Conservation (phyloP, 53 echinoderm and acorn worm species). For the Crossaster papposus region DNA sequence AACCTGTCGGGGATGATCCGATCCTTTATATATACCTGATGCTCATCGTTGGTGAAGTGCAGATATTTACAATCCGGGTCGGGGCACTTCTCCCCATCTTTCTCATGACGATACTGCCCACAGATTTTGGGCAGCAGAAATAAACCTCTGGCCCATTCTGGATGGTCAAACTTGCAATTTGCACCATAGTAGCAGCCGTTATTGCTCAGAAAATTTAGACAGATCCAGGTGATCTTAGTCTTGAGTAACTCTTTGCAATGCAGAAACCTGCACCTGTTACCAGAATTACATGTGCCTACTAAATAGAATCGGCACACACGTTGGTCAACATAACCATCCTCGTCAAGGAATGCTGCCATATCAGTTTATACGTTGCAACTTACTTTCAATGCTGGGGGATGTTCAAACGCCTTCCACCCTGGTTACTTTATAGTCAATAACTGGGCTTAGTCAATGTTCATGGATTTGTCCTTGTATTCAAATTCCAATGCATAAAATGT, state of each 20-base stretch:
- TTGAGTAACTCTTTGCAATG: slow-evolving; percentile 41
- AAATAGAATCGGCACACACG: slow-evolving; percentile 48
- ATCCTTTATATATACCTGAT: slow-evolving; percentile 38
- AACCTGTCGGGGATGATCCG: slow-evolving; percentile 24
- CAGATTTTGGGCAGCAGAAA: slow-evolving; percentile 46
- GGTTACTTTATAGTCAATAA: not conserved
- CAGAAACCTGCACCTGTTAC: slow-evolving; percentile 46
- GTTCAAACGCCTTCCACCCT: not conserved
- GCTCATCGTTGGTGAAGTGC: slow-evolving; percentile 49
- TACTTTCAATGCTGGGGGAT: not conserved
- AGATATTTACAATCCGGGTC: not conserved
- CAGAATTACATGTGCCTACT: slow-evolving; percentile 10
- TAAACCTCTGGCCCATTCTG: slow-evolving; percentile 31
- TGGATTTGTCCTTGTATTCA: not conserved
- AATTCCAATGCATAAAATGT: not conserved
- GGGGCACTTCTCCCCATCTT: slow-evolving; percentile 28
- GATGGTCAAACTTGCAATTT: slow-evolving; percentile 42
- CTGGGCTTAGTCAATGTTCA: not conserved
- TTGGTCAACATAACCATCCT: slow-evolving; percentile 43
- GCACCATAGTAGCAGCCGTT: not conserved
- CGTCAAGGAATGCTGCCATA: slow-evolving; percentile 48
- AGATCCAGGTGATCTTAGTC: slow-evolving; percentile 46
- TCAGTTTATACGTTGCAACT: not conserved
- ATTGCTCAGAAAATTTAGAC: slow-evolving; percentile 22
- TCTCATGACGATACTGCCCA: slow-evolving; percentile 30